Conservation (phyloP, 2,888 invertebrate genomes). For the Erebia ligea region DNA sequence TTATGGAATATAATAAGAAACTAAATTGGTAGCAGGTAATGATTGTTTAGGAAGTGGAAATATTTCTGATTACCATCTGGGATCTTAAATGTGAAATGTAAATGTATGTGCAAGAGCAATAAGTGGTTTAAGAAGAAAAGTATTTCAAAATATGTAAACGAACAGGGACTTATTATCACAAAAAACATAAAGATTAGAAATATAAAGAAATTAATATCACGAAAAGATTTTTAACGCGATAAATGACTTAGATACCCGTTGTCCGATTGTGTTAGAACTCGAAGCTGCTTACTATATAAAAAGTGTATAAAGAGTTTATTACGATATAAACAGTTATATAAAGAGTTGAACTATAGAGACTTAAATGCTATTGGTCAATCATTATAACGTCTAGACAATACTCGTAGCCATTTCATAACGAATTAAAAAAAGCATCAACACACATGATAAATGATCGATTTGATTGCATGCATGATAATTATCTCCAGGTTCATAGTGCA, state of each 20-base stretch:
- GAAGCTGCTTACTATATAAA: too few species aligned
- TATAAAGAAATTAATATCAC: too few species aligned
- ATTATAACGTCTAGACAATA: background rate
- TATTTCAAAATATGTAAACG: too few species aligned
- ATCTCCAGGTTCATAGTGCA: conserved; percentile 46
- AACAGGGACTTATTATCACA: too few species aligned
- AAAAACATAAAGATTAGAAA: too few species aligned
- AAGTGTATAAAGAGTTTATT: too few species aligned
- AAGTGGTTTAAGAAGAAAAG: too few species aligned
- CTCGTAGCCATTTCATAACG: conserved; percentile 4
- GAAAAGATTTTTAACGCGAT: too few species aligned
- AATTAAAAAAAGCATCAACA: conserved; percentile 33
- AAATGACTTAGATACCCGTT: too few species aligned
- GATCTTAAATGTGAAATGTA: background rate
- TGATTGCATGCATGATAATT: conserved; percentile 40
- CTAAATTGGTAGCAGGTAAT: background rate
- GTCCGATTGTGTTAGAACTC: too few species aligned
- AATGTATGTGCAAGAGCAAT: too few species aligned
- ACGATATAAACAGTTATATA: too few species aligned
- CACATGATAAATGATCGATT: conserved; percentile 42
- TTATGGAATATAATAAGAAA: background rate
- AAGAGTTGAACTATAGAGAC: background rate
- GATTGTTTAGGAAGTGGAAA: background rate
- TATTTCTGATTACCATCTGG: background rate
- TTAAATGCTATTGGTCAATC: background rate